Base-by-base conservation (phyloP, 1,140 invertebrate genomes). In the Leptinotarsa defecta region DNA sequence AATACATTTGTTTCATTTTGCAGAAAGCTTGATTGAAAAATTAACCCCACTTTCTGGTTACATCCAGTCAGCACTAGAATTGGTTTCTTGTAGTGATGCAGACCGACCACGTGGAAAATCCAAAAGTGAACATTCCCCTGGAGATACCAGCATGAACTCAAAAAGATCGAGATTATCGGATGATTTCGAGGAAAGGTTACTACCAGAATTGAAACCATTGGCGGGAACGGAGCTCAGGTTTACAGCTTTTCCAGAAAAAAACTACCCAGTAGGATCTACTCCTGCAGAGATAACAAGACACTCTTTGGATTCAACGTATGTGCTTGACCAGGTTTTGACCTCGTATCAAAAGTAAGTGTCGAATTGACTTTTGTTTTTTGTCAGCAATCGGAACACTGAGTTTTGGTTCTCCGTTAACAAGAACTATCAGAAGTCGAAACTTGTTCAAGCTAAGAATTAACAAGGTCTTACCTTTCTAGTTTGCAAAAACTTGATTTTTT, bases 251-350 rank as follows among this genome's bases (percentile, higher is more conserved):
- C 94, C 95, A 2, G 87, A 90, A n/a, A 88, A 91, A 81, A 89
- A 89, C 81, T 95, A 93, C 85, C 96, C 95, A 3, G 89, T 90
- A n/a, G 91, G 92, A 27, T 89, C 93, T 0, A 91, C 90, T 34
- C 93, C 96, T 24, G 86, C 91, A 64, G 93, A 98, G 86, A 93
- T 98, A 19, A 96, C 96, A 0, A 89, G 91, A 78, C 92, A 96
- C 86, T 94, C 91, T 75, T 87, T 99, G 74, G 97, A 99, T 85
- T 92, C 92, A 19, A 93, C 93, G 70, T 96, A 93, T 84, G 89
- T 91, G 8, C 87, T 98, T 13, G 91, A 95, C 76, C 85, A 86
- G 3, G 85, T 94, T 74, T 81, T 96, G 4, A 81, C 86, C n/a
- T 86, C 86, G 74, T 90, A 92, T 82, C 86, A 88, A 78, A 87